Conservation (phyloP, 2,888 invertebrate genomes). For the Tachina grossa region DNA sequence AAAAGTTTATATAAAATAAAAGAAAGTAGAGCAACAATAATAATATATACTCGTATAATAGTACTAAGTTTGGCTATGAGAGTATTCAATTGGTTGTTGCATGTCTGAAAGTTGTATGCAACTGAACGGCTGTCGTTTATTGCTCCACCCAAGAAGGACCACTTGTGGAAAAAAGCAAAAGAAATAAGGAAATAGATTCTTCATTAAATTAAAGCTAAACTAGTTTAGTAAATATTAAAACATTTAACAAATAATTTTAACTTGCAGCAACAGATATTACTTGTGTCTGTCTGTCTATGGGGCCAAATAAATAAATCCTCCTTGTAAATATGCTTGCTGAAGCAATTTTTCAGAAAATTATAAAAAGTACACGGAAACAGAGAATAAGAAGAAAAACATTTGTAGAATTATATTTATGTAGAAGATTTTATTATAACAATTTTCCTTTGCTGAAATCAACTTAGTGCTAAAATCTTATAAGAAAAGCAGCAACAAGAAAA, state of each 20-base stretch:
- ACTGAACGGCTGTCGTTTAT: not conserved
- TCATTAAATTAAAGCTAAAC: constrained; percentile 59
- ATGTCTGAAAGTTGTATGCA: constrained; percentile 17
- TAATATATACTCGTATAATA: not conserved
- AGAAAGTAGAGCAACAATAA: constrained; percentile 18
- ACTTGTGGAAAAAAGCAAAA: constrained; percentile 10
- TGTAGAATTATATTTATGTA: constrained; percentile 31
- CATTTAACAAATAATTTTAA: constrained; percentile 23
- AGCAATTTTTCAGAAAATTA: constrained; percentile 16
- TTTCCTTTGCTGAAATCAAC: not conserved
- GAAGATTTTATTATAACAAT: constrained; percentile 34
- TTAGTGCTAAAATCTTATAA: not conserved
- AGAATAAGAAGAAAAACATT: not conserved
- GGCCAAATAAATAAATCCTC: constrained; percentile 31
- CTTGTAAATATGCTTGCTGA: not conserved
- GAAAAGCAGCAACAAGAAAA: not conserved
- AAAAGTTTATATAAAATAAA: constrained; percentile 33
- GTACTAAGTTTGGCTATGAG: not conserved
- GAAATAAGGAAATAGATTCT: constrained; percentile 46
- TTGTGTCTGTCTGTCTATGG: constrained; percentile 26
- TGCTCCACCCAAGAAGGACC: constrained; percentile 15
- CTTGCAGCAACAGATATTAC: constrained; percentile 20
- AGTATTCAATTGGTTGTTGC: constrained; percentile 8
- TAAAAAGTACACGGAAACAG: constrained; percentile 1
- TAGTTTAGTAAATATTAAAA: constrained; percentile 44